Evolutionary conservation across 1,140 invertebrate species (phyloP), one percentile per base, ranked within the genome.

Genomic region (Alviniconcha marisindica): DNA sequence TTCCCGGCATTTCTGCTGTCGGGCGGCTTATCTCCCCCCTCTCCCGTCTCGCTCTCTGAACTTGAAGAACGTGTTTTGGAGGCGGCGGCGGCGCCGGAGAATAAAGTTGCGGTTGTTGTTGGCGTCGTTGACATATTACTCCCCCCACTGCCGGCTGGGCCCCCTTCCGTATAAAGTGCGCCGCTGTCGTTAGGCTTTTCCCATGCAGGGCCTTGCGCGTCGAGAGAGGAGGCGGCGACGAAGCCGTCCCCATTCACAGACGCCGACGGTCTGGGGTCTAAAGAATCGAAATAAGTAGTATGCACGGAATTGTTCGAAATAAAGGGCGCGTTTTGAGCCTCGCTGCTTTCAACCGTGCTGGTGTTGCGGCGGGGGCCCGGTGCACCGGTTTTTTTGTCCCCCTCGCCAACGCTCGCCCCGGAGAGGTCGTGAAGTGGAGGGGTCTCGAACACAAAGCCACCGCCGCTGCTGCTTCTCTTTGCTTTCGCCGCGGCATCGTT

Each of bases 1-100:
- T 48, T n/a, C n/a, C n/a, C n/a, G n/a, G n/a, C n/a, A n/a, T n/a
- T 5, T 48, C 18, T 48, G 44, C 5, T 18, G 44, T 48, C 7
- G 44, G 18, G 44, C 18, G 7, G 44, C n/a, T 71, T 0, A 2
- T 71, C 40, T 2, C 40, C 36, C 5, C 14, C 24, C 12, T 71
- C 69, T 4, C 36, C 21, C 69, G 36, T 40, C 36, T 71, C 69
- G 38, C 69, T 71, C 36, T 71, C 69, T 40, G 69, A 40, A 40
- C 69, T 71, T 40, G 69, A 71, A 71, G 36, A 71, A 71, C 69
- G 33, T 40, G 69, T 71, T 71, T 71, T 71, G 4, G 18, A 21
- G 0, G 10, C 69, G 36, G 33, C 18, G 14, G 10, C 36, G 21
- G 36, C 1, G 24, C 33, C 18, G 36, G 36, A 42, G 15, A 71